A percentile compares a stretch with the other conserved stretches of the same genome.
Evolutionary conservation across 2,888 invertebrate species (phyloP).

Genomic region (Euzophera pinguis): DNA sequence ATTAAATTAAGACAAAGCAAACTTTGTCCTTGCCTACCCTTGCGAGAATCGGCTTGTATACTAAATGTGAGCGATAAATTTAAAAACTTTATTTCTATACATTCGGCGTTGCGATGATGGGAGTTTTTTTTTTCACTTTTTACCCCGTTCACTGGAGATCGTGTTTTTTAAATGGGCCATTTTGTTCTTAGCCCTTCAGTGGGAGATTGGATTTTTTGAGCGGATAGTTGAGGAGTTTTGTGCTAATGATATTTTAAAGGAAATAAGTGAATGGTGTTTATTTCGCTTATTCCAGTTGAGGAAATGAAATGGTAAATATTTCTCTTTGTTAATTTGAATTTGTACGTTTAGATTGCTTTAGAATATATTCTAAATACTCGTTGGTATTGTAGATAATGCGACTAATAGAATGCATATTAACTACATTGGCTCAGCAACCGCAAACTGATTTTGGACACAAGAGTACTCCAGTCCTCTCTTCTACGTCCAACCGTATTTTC

Average conservation of each 20-base stretch:
- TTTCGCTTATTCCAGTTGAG: neutral
- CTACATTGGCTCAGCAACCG: too few relatives aligned
- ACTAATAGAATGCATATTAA: too few relatives aligned
- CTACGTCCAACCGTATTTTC: too few relatives aligned
- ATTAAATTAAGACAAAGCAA: too few relatives aligned
- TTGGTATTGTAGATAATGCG: too few relatives aligned
- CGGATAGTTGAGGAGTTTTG: conserved; percentile 6
- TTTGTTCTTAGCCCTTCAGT: conserved; percentile 9
- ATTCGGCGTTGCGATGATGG: conserved; percentile 5
- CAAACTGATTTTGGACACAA: too few relatives aligned
- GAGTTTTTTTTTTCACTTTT: conserved; percentile 39
- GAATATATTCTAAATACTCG: too few relatives aligned
- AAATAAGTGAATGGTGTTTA: conserved; percentile 4
- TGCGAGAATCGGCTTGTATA: too few relatives aligned
- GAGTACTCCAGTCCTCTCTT: too few relatives aligned
- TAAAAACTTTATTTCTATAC: neutral
- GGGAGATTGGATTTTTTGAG: conserved; percentile 15
- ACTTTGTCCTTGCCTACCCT: too few relatives aligned
- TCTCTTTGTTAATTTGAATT: neutral
- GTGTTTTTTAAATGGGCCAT: conserved; percentile 11
- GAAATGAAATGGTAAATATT: neutral
- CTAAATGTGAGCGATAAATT: neutral
- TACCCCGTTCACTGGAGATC: conserved; percentile 28
- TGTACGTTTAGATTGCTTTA: too few relatives aligned
- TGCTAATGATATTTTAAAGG: conserved; percentile 2